Conservation (phyloP, 2,113 vertebrate genomes). For the Globicephala melas region DNA sequence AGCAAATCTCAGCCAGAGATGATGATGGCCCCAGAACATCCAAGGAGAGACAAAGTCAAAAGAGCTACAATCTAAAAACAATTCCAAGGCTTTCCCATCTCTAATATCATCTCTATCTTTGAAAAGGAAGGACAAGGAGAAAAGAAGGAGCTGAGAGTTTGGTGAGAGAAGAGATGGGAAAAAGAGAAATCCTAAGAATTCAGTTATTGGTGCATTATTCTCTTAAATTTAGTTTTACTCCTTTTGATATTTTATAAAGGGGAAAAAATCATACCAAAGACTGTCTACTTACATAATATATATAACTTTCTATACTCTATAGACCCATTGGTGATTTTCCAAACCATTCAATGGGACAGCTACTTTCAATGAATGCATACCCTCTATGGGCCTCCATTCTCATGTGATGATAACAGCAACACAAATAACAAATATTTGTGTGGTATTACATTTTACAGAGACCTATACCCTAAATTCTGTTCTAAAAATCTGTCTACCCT, state of each 20-base stretch:
- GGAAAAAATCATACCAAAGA: not conserved
- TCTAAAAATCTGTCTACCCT: not conserved
- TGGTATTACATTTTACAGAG: not conserved
- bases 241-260: not conserved
- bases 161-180: not conserved
- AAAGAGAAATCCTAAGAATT: not conserved
- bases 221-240: not conserved
- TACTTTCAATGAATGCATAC: not conserved
- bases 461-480: not conserved
- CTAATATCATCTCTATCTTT: not conserved
- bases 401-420: not conserved
- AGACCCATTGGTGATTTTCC: not conserved
- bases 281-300: not conserved
- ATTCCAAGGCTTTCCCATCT: not conserved
- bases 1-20: not conserved
- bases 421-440: not conserved
- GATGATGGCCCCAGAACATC: not conserved
- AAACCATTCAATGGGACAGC: not conserved
- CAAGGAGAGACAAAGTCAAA: not conserved
- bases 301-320: not conserved
- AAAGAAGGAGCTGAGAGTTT: not conserved
- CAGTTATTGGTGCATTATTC: not conserved
- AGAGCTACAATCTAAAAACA: not conserved
- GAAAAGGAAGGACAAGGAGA: not conserved
- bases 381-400: not conserved